A percentile compares a stretch with the other conserved stretches of the same genome.
phyloP scores from a whole-genome alignment of 2,797 vertebrate genomes.

The Karalla daura region DNA sequence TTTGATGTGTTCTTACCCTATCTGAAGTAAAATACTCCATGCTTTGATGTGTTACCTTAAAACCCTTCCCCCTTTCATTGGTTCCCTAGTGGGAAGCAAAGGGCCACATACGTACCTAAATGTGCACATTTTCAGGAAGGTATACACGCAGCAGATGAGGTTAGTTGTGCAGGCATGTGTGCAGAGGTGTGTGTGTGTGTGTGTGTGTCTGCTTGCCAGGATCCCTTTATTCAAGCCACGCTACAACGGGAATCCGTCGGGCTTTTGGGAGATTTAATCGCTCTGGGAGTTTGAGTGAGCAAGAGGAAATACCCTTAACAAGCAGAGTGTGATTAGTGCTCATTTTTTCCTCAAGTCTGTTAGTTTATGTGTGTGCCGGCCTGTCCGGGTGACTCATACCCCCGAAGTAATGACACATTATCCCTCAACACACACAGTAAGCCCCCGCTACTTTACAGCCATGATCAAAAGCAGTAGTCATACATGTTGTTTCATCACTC shows the following conservation, averaged over 20 bases:
- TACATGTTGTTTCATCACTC: slow-evolving; percentile 69
- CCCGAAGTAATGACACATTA: slow-evolving; percentile 81
- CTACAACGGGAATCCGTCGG: slow-evolving; percentile 45
- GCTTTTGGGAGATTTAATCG: slow-evolving; percentile 71
- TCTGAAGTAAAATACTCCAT: slow-evolving; percentile 68
- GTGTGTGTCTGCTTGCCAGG: slow-evolving; percentile 33
- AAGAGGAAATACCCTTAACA: slow-evolving; percentile 82
- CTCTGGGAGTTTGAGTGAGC: slow-evolving; percentile 73
- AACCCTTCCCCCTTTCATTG: slow-evolving; percentile 10
- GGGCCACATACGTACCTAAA: slow-evolving; percentile 20
- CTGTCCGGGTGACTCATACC: slow-evolving; percentile 78
- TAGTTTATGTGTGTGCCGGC: slow-evolving; percentile 65
- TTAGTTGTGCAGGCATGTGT: slow-evolving; percentile 23
- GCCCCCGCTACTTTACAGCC: slow-evolving; percentile 72
- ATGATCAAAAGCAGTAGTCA: slow-evolving; percentile 77
- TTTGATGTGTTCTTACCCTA: slow-evolving; percentile 79
- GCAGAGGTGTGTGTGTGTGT: slow-evolving; percentile 9
- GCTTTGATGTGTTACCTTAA: slow-evolving; percentile 78
- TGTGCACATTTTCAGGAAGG: slow-evolving; percentile 39
- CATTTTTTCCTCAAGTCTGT: slow-evolving; percentile 65
- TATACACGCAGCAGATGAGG: slow-evolving; percentile 27
- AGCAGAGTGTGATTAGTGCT: slow-evolving; percentile 79
- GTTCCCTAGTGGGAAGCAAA: slow-evolving; percentile 43
- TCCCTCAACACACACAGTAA: slow-evolving; percentile 78
- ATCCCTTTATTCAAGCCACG: slow-evolving; percentile 44